Base-by-base conservation (phyloP, 35 echinoderm and acorn worm species). In the Hemicentrotus pulcherrimus region DNA sequence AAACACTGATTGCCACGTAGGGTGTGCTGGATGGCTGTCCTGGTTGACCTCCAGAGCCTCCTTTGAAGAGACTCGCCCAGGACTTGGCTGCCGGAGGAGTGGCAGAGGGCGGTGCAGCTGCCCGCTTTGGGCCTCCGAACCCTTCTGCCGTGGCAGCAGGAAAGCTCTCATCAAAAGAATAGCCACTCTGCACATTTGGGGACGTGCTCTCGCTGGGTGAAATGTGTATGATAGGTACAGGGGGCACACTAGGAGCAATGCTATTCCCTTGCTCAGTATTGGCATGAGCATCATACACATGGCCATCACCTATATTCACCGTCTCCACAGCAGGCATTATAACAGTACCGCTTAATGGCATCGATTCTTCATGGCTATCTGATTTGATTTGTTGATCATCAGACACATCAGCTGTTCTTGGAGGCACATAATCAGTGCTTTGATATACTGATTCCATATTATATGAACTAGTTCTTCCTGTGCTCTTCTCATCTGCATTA, bases 401-500 rank as follows among this genome's bases (percentile, higher is more conserved):
- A 78, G 65, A 78, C 65, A 78, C 7, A 78, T 78, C 65, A 28
- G 65, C 19, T 78, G 65, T 78, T 78, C 65, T 78, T 78, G 65
- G 6, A 78, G 65, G 65, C 65, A 78, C 65, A 78, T 78, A 78
- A n/a, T 2, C 19, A 78, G 65, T 78, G 65, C 65, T 78, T 28
- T 22, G 65, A 78, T 78, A 78, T 78, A 78, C 65, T 8, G 65
- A 78, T n/a, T 78, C 65, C 19, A 78, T 24, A 41, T 85, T 30
- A 90, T 47, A 90, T 47, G 46, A 14, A 93, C 47, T 93, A 93
- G 91, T 93, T 93, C 91, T 93, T 30, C 48, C 91, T 93, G 91
- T 93, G 91, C 91, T 93, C 46, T 93, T 93, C 28, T 93, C 91
- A 58, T 93, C 91, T 50, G 91, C 91, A 93, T 93, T 18, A 93